Conservation (phyloP, 1,140 invertebrate genomes). For the Cydia splendana region DNA sequence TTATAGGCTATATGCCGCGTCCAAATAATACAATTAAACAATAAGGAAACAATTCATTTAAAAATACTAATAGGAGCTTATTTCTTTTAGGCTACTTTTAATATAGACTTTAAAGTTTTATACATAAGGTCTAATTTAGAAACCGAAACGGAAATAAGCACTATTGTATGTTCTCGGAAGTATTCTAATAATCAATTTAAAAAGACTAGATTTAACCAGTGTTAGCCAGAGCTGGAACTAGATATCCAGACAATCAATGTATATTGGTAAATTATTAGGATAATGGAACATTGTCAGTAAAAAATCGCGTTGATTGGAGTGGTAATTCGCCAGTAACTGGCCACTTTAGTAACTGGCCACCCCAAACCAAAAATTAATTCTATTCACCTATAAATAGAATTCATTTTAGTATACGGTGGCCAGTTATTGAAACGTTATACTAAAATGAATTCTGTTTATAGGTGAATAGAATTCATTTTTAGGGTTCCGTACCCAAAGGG, state of each 20-base stretch:
- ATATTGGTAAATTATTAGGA: no score
- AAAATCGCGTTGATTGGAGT: background rate
- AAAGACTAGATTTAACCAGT: background rate
- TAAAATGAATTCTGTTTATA: no score
- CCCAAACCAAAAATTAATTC: no score
- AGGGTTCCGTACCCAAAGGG: no score
- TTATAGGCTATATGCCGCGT: conserved; percentile 12
- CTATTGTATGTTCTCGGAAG: background rate
- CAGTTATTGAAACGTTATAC: no score
- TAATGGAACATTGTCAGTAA: background rate
- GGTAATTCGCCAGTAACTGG: no score
- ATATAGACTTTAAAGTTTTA: background rate
- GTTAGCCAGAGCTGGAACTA: background rate
- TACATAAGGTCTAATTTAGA: background rate
- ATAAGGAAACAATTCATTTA: background rate
- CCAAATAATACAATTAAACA: background rate
- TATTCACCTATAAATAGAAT: no score
- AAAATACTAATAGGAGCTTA: conserved; percentile 4
- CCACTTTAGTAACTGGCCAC: no score
- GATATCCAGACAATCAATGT: background rate
- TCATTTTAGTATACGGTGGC: no score
- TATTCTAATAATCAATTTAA: conserved; percentile 2
- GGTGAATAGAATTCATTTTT: no score
- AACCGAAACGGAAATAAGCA: background rate
- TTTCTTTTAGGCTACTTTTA: background rate